These are phyloP conservation scores for Drosophila tani DNA, from an alignment of 1,140 invertebrate genomes.

Conservation along the genomic window DNA sequence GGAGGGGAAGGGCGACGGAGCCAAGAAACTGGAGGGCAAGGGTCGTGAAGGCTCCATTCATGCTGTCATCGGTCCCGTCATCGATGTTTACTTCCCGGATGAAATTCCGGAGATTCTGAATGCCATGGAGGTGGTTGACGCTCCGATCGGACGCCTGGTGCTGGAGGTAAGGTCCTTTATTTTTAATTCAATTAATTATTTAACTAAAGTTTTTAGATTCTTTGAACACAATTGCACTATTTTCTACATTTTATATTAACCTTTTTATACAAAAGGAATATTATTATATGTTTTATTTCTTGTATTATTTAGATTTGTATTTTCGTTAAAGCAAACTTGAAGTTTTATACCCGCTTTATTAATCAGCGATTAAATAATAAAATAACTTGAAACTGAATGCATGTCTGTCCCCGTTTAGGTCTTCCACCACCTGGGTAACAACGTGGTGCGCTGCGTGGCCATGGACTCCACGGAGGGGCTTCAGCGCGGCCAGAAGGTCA, in stretches of 20 bases:
- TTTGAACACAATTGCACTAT: constrained; percentile 8
- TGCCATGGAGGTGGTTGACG: constrained; percentile 90
- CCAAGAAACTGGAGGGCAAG: constrained; percentile 25
- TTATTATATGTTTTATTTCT: no score
- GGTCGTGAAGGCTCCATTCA: constrained; percentile 61
- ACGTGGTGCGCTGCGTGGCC: constrained; percentile 93
- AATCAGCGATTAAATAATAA: no score
- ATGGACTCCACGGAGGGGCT: constrained; percentile 92
- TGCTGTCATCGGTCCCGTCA: constrained; percentile 93
- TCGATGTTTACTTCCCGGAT: constrained; percentile 94
- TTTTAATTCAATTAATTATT: neutral
- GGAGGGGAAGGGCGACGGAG: constrained; percentile 22
- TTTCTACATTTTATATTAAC: no score
- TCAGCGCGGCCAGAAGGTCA: constrained; percentile 90
- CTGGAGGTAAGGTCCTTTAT: constrained; percentile 86
- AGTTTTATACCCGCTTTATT: no score
- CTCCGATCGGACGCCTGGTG: constrained; percentile 88
- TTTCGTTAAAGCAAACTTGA: no score
- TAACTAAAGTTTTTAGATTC: no score
- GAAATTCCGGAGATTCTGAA: constrained; percentile 93
- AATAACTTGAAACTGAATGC: no score
- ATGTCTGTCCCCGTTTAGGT: constrained; percentile 85
- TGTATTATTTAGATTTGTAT: no score
- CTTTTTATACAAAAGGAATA: no score
- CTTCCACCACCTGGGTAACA: constrained; percentile 94